phyloP scores from a whole-genome alignment of 2,888 invertebrate species.

The Tyria jacobaeae region DNA sequence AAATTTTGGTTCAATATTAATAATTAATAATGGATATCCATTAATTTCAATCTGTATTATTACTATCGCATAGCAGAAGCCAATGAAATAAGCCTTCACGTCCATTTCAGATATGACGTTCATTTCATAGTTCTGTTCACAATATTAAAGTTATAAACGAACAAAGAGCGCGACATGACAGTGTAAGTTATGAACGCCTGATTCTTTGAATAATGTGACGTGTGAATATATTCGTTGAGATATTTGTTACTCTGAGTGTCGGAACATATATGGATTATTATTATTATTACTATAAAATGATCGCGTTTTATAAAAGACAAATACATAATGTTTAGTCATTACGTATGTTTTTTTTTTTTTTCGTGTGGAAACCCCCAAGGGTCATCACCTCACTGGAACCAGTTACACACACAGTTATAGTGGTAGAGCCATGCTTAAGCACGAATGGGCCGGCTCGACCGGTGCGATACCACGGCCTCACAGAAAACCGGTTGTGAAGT shows the following conservation, averaged over 20 bases:
- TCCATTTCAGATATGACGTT: slow-evolving; percentile 2
- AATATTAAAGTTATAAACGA: slow-evolving; percentile 32
- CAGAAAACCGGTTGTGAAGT: too few relatives aligned
- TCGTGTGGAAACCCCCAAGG: too few relatives aligned
- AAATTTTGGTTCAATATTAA: too few relatives aligned
- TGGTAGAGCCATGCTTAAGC: too few relatives aligned
- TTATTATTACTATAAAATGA: slow-evolving; percentile 7
- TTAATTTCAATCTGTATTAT: neutral
- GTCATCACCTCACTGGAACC: too few relatives aligned
- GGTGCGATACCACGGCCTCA: too few relatives aligned
- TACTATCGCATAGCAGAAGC: neutral
- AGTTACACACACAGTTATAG: too few relatives aligned
- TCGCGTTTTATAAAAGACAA: too few relatives aligned
- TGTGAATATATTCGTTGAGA: slow-evolving; percentile 15
- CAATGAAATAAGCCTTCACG: slow-evolving; percentile 3
- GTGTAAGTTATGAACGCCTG: slow-evolving; percentile 32
- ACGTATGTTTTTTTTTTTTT: too few relatives aligned
- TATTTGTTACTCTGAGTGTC: slow-evolving; percentile 11
- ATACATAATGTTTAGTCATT: too few relatives aligned
- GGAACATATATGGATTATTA: slow-evolving; percentile 16
- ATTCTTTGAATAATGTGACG: slow-evolving; percentile 23
- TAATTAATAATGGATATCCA: neutral
- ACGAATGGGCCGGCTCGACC: too few relatives aligned
- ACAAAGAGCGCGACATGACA: slow-evolving; percentile 33
- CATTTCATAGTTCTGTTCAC: slow-evolving; percentile 16